Percentiles rank a stretch among this genome's conserved stretches.
Conservation (phyloP, 2,888 invertebrate genomes). For the Ganaspis brasiliensis region DNA sequence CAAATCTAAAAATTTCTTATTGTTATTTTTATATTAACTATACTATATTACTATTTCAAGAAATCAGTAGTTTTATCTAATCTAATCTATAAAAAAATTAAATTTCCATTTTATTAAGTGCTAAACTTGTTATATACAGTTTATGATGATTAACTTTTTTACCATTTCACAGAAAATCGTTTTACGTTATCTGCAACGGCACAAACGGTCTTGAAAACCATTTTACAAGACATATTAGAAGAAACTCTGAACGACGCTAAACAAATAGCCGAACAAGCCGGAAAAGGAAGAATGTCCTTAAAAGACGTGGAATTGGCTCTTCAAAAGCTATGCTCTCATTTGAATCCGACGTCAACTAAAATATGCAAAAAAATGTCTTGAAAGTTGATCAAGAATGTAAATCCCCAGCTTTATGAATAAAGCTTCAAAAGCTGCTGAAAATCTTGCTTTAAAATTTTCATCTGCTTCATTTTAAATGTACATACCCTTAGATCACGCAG, state of each 20-base stretch:
- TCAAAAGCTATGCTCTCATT: conserved; percentile 72
- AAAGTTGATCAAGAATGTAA: conserved; percentile 2
- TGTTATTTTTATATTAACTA: no score
- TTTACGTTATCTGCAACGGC: conserved; percentile 73
- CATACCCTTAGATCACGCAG: no score
- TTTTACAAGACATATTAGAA: conserved; percentile 76
- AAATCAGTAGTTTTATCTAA: no score
- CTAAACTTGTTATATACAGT: no score
- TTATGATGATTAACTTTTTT: conserved; percentile 7
- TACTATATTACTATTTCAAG: no score
- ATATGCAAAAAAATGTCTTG: neutral
- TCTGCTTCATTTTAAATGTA: no score
- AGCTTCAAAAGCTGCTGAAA: neutral
- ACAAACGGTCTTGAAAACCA: conserved; percentile 71
- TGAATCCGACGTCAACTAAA: conserved; percentile 6
- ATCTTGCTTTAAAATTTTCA: no score
- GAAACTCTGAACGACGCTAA: conserved; percentile 75
- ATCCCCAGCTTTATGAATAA: neutral
- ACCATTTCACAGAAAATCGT: conserved; percentile 61
- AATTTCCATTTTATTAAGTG: conserved; percentile 2
- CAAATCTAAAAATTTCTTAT: no score
- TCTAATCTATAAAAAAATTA: no score
- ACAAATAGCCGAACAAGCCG: conserved; percentile 72
- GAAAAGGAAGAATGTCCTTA: conserved; percentile 71
- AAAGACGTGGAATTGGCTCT: conserved; percentile 75